These are phyloP conservation scores for Rallus crepitans DNA, from an alignment of 2,797 vertebrate genomes.

Conservation along the genomic window DNA sequence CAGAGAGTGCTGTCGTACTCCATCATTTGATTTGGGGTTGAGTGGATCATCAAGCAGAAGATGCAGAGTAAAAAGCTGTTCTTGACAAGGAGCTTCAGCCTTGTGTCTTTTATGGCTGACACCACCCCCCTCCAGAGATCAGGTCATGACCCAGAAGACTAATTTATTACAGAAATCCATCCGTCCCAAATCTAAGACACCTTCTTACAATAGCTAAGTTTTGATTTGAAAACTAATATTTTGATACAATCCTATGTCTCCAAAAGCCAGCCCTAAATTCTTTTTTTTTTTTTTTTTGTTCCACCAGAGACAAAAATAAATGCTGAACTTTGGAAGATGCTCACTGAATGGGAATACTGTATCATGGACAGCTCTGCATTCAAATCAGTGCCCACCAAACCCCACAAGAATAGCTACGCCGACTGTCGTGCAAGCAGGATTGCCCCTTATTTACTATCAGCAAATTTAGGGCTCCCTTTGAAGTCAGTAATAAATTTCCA, in stretches of 20 bases:
- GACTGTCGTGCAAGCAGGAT: not conserved
- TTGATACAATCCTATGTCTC: not conserved
- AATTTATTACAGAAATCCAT: not conserved
- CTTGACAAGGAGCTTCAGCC: not conserved
- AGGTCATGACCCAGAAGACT: not conserved
- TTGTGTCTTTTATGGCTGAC: not conserved
- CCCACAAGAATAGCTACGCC: not conserved
- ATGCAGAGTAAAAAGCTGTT: not conserved
- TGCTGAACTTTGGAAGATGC: not conserved
- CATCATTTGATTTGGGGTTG: not conserved
- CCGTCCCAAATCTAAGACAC: not conserved
- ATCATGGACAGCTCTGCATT: not conserved
- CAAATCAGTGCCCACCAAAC: not conserved
- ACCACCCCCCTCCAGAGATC: not conserved
- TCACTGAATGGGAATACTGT: not conserved
- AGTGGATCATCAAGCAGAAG: not conserved
- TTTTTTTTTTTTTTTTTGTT: not conserved
- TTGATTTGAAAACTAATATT: not conserved
- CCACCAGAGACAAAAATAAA: not conserved
- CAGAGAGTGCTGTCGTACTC: not conserved
- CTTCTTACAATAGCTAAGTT: not conserved
- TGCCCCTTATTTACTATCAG: constrained; percentile 24
- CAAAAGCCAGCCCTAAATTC: fast-evolving
- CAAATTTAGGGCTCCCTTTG: constrained; percentile 47
- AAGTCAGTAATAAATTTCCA: constrained; percentile 12